These are phyloP conservation scores for Vanessa cardui DNA, from an alignment of 2,888 invertebrate genomes.

Conservation along the genomic window DNA sequence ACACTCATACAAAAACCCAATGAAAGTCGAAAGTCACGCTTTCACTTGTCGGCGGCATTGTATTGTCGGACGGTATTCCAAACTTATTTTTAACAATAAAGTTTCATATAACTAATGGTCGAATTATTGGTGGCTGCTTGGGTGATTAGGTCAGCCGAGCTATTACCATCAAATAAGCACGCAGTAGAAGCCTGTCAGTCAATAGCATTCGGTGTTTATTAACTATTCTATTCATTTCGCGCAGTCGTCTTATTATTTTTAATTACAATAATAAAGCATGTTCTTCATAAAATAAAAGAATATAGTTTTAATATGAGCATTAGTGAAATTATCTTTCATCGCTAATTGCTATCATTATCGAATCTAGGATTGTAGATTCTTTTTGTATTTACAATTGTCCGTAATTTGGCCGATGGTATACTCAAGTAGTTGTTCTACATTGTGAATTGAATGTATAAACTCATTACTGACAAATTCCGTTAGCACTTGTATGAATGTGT, in stretches of 20 bases:
- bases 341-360: constrained; percentile 36
- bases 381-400: constrained; percentile 28
- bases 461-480: constrained; percentile 23
- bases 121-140: constrained; percentile 50
- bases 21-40: constrained; percentile 82
- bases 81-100: constrained; percentile 65
- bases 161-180: constrained; percentile 46
- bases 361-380: constrained; percentile 26
- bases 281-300: constrained; percentile 26
- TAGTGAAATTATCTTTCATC: constrained; percentile 25
- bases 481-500: constrained; percentile 21
- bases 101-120: constrained; percentile 53
- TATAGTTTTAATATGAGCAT: constrained; percentile 20
- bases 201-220: constrained; percentile 42
- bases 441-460: constrained; percentile 14
- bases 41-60: constrained; percentile 77
- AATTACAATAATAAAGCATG: constrained; percentile 27
- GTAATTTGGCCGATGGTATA: constrained; percentile 26
- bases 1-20: constrained; percentile 78
- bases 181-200: constrained; percentile 41
- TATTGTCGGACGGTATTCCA: constrained; percentile 55
- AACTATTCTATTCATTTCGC: constrained; percentile 40
- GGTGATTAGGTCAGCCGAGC: constrained; percentile 49
- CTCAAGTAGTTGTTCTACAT: not conserved
- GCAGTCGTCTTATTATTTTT: constrained; percentile 37